phyloP scores from a whole-genome alignment of 2,888 invertebrate species.

The Callyntrura guangdongensis region DNA sequence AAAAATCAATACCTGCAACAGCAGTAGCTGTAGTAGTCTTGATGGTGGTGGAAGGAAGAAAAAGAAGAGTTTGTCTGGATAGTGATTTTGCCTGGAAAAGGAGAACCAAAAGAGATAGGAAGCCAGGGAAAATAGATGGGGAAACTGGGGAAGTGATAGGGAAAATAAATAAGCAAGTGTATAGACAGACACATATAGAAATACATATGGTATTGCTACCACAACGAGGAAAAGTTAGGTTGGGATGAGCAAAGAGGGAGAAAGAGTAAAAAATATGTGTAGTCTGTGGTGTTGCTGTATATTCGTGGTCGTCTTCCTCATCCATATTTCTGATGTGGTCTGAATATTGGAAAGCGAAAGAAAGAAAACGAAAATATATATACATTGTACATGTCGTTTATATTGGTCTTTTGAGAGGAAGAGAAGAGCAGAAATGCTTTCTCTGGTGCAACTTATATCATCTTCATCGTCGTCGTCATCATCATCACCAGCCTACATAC shows the following conservation, averaged over 20 bases:
- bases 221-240: constrained; percentile 17
- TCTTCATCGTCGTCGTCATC: neutral
- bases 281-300: neutral
- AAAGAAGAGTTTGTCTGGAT: neutral
- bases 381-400: constrained; percentile 33
- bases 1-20: constrained; percentile 82
- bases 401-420: neutral
- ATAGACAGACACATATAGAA: too few species aligned
- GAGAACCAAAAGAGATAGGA: constrained; percentile 64
- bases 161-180: too few species aligned
- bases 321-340: constrained; percentile 65
- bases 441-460: too few species aligned
- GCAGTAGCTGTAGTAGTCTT: neutral
- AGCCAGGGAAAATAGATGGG: constrained; percentile 58
- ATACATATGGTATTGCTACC: neutral
- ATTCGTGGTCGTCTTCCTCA: constrained; percentile 53
- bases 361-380: constrained; percentile 9
- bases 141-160: too few species aligned
- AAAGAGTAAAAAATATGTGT: constrained; percentile 53
- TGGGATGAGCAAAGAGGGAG: constrained; percentile 28
- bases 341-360: constrained; percentile 41
- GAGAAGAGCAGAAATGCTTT: neutral
- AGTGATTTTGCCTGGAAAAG: constrained; percentile 61
- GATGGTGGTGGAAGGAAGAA: neutral
- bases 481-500: neutral